Evolutionary conservation across 2,797 vertebrate species (phyloP), one percentile per base, ranked within the genome.

Genomic region (Dallia pectoralis): DNA sequence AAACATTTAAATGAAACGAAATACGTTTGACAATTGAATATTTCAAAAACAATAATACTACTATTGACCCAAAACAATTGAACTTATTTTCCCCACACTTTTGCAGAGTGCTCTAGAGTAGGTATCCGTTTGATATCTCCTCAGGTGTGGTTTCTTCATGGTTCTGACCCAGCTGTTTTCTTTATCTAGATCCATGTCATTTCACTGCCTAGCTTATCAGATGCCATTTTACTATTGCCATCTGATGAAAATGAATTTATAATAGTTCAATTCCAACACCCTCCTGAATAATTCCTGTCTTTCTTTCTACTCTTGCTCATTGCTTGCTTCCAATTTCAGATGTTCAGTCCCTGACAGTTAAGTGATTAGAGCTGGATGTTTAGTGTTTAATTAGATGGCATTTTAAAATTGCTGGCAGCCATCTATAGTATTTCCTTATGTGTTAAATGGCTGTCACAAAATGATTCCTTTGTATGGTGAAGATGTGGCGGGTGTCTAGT

Each of bases 311-410:
- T 40, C 12, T 27, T 85, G 40, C 83, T 71, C 77, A 81, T 82
- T 84, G 84, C 86, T 82, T 74, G 79, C 81, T 18, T 81, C 87
- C 90, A 92, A 91, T 91, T 89, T 91, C 87, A 86, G 85, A 87
- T 90, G 90, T 91, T 89, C 85, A 91, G 90, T 92, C 89, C 86
- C 83, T 87, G 80, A 87, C 89, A 90, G 89, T 91, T 88, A 90
- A 90, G 89, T 87, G 89, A 91, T 89, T 87, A 89, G 88, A 83
- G 83, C 71, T 59, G 77, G 86, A 82, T 77, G 79, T 88, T 89
- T 87, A 87, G 84, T 86, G 30, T 47, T 47, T 25, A 44, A 44
- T 44, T 44, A 44, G 40, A 44, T 44, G 40, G 40, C 11, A 44
- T 56, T 56, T 56, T 56, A n/a, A 25, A 59, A 59, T 59, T 59